Conservation (phyloP, 2,888 invertebrate species). For the Cantharis rufa region DNA sequence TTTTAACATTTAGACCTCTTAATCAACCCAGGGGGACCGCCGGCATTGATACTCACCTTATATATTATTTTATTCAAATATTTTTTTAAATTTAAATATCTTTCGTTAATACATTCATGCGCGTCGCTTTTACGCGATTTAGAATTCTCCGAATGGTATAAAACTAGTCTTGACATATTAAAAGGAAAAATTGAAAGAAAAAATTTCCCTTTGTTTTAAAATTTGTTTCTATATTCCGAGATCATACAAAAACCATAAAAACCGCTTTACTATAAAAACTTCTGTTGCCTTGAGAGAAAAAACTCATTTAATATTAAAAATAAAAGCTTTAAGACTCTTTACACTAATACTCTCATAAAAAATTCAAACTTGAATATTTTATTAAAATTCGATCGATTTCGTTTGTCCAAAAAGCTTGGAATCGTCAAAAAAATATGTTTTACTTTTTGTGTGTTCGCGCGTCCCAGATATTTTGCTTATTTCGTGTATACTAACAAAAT, state of each 20-base stretch:
- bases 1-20: too few species aligned
- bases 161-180: too few species aligned
- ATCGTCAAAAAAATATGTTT: neutral
- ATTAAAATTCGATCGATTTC: neutral
- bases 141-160: too few species aligned
- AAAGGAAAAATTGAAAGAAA: neutral
- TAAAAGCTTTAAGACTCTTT: neutral
- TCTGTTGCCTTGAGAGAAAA: neutral
- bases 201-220: neutral
- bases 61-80: too few species aligned
- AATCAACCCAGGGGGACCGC: too few species aligned
- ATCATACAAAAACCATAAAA: neutral
- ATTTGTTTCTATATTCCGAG: neutral
- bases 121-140: too few species aligned
- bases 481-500: neutral
- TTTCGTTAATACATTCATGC: too few species aligned
- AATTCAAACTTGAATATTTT: neutral
- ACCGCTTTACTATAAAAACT: neutral
- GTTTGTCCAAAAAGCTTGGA: neutral
- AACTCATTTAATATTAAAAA: neutral
- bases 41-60: too few species aligned
- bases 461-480: neutral
- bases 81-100: too few species aligned
- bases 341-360: neutral
- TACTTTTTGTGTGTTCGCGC: neutral